Conservation (phyloP, 1,140 invertebrate species). For the Periplaneta americana region DNA sequence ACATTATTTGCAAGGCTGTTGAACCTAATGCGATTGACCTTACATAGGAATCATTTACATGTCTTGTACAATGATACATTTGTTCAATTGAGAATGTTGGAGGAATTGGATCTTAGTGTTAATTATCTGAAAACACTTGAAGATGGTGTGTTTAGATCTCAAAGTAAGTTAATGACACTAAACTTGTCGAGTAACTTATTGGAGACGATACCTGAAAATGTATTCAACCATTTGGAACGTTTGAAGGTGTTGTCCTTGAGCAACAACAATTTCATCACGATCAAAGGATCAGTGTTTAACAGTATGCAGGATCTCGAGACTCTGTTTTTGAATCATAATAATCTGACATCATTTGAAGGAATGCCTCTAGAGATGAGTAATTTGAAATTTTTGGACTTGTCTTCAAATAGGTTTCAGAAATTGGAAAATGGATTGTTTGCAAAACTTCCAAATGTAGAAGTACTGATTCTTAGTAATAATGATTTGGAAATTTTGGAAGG, state of each 20-base stretch:
- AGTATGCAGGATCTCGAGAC: not conserved
- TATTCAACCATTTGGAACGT: not conserved
- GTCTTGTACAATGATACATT: not conserved
- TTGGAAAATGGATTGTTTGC: not conserved
- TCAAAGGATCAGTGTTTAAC: not conserved
- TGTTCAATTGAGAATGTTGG: not conserved
- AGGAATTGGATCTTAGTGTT: not conserved
- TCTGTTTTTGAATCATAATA: not conserved
- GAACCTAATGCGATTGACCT: not conserved
- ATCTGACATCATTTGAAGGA: not conserved
- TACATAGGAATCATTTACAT: not conserved
- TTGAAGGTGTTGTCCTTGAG: not conserved
- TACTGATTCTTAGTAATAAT: not conserved
- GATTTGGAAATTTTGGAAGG: not conserved
- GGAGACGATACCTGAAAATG: not conserved
- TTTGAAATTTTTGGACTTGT: not conserved
- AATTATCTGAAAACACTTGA: not conserved
- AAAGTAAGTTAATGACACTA: not conserved
- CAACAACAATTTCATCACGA: not conserved
- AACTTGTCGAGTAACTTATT: not conserved
- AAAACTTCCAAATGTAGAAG: not conserved
- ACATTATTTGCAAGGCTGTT: not conserved
- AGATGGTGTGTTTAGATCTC: not conserved
- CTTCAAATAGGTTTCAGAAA: not conserved
- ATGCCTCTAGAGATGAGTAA: not conserved